Conservation (phyloP, 1,140 invertebrate species). For the Halyomorpha halys region DNA sequence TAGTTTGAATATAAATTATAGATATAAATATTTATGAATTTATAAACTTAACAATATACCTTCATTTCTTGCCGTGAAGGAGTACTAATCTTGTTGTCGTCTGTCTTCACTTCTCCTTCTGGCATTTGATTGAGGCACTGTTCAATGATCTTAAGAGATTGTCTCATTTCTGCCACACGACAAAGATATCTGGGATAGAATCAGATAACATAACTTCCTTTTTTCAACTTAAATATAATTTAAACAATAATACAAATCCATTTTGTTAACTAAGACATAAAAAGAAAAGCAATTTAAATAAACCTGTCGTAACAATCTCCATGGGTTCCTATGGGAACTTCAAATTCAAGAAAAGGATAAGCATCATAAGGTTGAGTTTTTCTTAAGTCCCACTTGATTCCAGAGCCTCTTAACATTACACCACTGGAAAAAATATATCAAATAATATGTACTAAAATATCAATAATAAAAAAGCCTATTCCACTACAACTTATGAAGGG, state of each 20-base stretch:
- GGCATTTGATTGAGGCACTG: slow-evolving; percentile 99
- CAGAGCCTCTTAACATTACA: slow-evolving; percentile 90
- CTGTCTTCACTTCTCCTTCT: slow-evolving; percentile 81
- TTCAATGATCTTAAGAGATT: slow-evolving; percentile 86
- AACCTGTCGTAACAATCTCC: slow-evolving; percentile 94
- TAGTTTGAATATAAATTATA: no score
- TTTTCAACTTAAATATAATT: no score
- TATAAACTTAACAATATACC: slow-evolving; percentile 37
- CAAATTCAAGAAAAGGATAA: slow-evolving; percentile 88
- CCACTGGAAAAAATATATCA: slow-evolving; percentile 57
- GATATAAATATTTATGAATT: no score
- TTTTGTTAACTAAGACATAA: no score
- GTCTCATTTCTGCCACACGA: slow-evolving; percentile 94
- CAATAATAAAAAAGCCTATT: no score
- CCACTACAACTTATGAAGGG: no score
- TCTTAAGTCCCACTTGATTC: slow-evolving; percentile 96
- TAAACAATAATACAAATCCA: no score
- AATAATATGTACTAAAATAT: no score
- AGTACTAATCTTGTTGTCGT: slow-evolving; percentile 87
- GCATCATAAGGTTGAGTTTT: slow-evolving; percentile 94
- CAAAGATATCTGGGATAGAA: slow-evolving; percentile 90
- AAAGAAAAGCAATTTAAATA: background rate
- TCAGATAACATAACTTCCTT: no score
- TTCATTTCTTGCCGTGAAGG: slow-evolving; percentile 93
- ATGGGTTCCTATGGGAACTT: slow-evolving; percentile 86